These are phyloP conservation scores for Ctenodactylus gundi DNA, from an alignment of 2,113 vertebrate genomes.

Conservation along the genomic window DNA sequence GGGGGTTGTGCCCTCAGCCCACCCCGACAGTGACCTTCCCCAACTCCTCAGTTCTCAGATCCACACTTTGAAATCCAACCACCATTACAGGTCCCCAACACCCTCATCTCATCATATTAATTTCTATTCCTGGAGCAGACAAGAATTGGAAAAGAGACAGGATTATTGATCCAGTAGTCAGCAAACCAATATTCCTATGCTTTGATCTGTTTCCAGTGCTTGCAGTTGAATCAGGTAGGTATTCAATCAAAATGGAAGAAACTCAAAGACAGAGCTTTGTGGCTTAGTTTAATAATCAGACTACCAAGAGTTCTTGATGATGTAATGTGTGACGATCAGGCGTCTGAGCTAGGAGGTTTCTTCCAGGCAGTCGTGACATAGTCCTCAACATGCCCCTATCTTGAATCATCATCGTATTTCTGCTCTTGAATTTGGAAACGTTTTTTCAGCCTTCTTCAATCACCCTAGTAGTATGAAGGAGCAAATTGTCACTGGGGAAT, in stretches of 20 bases:
- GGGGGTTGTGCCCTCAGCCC: background rate
- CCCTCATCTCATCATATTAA: background rate
- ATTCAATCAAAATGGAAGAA: background rate
- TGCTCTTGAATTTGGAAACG: background rate
- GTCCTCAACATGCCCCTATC: background rate
- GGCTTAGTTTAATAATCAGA: background rate
- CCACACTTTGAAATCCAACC: background rate
- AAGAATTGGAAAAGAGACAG: background rate
- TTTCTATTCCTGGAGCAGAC: background rate
- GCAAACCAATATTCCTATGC: background rate
- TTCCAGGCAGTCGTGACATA: background rate
- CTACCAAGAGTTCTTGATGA: background rate
- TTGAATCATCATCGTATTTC: too few species aligned
- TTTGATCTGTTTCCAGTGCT: background rate
- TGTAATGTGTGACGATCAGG: too few species aligned
- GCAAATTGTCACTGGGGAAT: background rate
- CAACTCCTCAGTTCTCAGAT: background rate
- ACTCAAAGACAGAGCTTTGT: background rate
- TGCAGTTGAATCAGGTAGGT: background rate
- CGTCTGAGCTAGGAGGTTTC: background rate
- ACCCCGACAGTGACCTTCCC: background rate
- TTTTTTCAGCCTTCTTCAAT: background rate
- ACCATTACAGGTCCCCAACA: too few species aligned
- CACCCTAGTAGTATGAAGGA: background rate
- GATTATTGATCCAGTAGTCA: background rate